Evolutionary conservation across 2,888 invertebrate species (phyloP), one percentile per base, ranked within the genome.

Genomic region (Apamea sordens): DNA sequence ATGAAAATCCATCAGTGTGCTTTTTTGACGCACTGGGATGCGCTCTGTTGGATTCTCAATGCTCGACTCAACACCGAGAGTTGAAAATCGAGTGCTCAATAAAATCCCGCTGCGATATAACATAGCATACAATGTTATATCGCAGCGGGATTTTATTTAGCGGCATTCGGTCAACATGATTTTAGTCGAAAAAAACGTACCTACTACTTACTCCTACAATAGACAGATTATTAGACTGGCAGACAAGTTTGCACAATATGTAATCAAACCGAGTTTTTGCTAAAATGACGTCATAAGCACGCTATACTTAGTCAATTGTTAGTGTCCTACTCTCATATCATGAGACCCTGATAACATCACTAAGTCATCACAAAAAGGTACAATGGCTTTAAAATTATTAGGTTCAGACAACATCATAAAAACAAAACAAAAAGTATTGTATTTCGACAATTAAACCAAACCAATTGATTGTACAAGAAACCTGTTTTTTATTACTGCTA

Each of bases 401-500:
- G 36, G 8, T 72, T 56, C 64, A 28, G 24, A 15, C 7, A 50
- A 53, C 36, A 74, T 36, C n/a, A 32, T 18, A 75, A 72, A 74
- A 71, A 56, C 63, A 36, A 47, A 21, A 32, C 74, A n/a, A 74
- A 64, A 44, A 36, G 28, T 53, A 61, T 67, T 69, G 28, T 32
- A 18, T 69, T n/a, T 56, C 59, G 50, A 41, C 18, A 47, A 63
- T 36, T n/a, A 59, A 70, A 70, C 4, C 10, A 18, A 59, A 70
- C 2, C 24, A 44, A 59, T 13, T 32, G 10, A 59, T 69, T 47
- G 21, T 70, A 41, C 15, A 28, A 28, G 41, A 65, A 80, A 77
- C 81, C 69, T n/a, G 74, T 74, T 77, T 74, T 63, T 53, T 61
- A 53, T 61, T 73, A 32, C 47, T 59, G 36, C 21, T 71, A 44